phyloP scores from a whole-genome alignment of 2,797 vertebrate species.

The Vultur gryphus region DNA sequence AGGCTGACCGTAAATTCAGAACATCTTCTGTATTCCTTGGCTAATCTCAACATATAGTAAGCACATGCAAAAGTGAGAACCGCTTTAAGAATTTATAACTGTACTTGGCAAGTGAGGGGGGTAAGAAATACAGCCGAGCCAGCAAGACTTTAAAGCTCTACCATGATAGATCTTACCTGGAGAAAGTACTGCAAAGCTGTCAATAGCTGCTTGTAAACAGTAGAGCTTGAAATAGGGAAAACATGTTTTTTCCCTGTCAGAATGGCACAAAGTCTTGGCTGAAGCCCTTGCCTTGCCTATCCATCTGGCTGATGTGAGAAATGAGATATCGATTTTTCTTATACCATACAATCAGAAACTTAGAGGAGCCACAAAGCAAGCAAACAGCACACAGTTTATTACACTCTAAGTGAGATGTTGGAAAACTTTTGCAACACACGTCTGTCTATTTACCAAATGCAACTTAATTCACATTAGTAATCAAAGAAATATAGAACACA shows the following conservation, averaged over 20 bases:
- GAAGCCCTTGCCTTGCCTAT: conserved; percentile 64
- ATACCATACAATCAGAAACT: conserved; percentile 66
- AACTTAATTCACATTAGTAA: conserved; percentile 6
- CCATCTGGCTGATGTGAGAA: conserved; percentile 77
- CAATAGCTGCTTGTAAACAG: conserved; percentile 65
- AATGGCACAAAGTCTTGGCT: conserved; percentile 65
- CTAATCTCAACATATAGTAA: conserved; percentile 21
- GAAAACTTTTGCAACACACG: conserved; percentile 1
- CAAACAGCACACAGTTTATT: conserved; percentile 31
- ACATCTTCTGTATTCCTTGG: background rate
- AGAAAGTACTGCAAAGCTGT: conserved; percentile 63
- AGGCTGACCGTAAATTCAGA: background rate
- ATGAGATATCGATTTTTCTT: conserved; percentile 82
- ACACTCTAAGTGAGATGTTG: conserved; percentile 39
- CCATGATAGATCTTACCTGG: conserved; percentile 38
- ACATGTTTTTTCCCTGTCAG: conserved; percentile 60
- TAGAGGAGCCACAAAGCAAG: conserved; percentile 57
- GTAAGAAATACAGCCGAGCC: conserved; percentile 10
- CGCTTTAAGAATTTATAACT: conserved; percentile 29
- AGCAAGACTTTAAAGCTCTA: conserved; percentile 16
- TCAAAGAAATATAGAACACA: background rate
- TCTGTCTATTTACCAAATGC: conserved; percentile 40
- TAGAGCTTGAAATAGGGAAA: conserved; percentile 66
- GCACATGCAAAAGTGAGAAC: background rate
- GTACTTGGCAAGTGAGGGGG: background rate